These are phyloP conservation scores for Pseudobourletiella spinata DNA, from an alignment of 1,140 invertebrate genomes.

Conservation along the genomic window DNA sequence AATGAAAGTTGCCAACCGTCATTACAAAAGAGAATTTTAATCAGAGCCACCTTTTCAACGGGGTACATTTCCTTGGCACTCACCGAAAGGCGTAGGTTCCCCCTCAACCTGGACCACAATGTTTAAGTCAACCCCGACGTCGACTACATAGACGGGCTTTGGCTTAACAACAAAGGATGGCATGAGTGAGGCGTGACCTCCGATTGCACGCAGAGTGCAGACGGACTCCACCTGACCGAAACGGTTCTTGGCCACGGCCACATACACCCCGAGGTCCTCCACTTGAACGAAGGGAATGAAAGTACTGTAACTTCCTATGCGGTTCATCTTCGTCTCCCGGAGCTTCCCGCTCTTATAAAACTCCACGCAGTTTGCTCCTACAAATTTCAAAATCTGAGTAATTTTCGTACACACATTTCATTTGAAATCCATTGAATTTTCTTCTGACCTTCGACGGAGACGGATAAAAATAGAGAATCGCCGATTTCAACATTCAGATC, in stretches of 20 bases:
- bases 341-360: neutral
- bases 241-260: neutral
- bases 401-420: neutral
- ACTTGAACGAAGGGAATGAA: slow-evolving; percentile 8
- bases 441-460: slow-evolving; percentile 1
- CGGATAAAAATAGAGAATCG: slow-evolving; percentile 4
- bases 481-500: slow-evolving; percentile 1
- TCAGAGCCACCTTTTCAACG: no score
- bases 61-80: neutral
- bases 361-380: slow-evolving; percentile 7
- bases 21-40: no score
- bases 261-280: slow-evolving; percentile 2
- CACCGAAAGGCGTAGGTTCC: slow-evolving; percentile 2
- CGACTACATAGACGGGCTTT: slow-evolving; percentile 3
- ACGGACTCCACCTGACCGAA: neutral
- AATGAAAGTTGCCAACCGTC: no score
- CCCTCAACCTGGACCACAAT: slow-evolving; percentile 4
- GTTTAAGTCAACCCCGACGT: slow-evolving; percentile 5
- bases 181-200: neutral
- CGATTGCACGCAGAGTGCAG: neutral
- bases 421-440: neutral
- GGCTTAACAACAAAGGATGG: neutral
- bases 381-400: neutral
- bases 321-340: neutral
- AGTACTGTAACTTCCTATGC: slow-evolving; percentile 6